A percentile compares a stretch with the other conserved stretches of the same genome.
Evolutionary conservation across 1,140 invertebrate genomes (phyloP).

Genomic region (Eurosta solidaginis): DNA sequence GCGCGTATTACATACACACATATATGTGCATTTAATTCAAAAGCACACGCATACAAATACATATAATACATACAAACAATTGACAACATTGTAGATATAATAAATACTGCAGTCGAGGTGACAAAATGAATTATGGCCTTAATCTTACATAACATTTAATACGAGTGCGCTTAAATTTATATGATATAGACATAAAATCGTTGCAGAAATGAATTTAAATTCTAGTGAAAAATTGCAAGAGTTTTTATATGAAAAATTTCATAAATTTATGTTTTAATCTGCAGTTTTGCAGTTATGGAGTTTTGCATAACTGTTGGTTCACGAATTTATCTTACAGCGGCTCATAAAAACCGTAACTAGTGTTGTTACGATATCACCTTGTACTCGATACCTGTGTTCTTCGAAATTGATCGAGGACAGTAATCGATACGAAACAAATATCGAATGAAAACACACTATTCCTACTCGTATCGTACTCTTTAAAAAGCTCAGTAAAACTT

Average conservation of each 20-base stretch:
- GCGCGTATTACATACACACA: neutral
- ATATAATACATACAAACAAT: neutral
- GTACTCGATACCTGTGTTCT: too few relatives aligned
- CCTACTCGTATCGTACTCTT: too few relatives aligned
- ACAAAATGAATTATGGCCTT: conserved; percentile 22
- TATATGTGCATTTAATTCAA: neutral
- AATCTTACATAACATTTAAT: conserved; percentile 10
- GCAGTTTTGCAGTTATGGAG: neutral
- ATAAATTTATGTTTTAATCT: neutral
- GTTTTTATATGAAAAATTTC: neutral
- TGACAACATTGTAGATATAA: conserved; percentile 11
- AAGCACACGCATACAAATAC: neutral
- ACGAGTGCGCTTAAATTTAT: neutral
- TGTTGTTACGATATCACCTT: too few relatives aligned
- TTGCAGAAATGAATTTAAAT: conserved; percentile 11
- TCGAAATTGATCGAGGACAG: too few relatives aligned
- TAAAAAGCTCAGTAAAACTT: too few relatives aligned
- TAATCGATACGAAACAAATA: too few relatives aligned
- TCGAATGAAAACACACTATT: too few relatives aligned
- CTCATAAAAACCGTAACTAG: neutral
- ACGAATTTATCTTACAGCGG: neutral
- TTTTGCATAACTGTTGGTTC: neutral
- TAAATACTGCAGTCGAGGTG: conserved; percentile 18
- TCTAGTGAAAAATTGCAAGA: neutral
- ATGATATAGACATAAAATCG: conserved; percentile 8